A percentile compares a stretch with the other conserved stretches of the same genome.
Evolutionary conservation across 35 echinoderm and acorn worm species (phyloP).

Genomic region (Heliocidaris tuberculata): DNA sequence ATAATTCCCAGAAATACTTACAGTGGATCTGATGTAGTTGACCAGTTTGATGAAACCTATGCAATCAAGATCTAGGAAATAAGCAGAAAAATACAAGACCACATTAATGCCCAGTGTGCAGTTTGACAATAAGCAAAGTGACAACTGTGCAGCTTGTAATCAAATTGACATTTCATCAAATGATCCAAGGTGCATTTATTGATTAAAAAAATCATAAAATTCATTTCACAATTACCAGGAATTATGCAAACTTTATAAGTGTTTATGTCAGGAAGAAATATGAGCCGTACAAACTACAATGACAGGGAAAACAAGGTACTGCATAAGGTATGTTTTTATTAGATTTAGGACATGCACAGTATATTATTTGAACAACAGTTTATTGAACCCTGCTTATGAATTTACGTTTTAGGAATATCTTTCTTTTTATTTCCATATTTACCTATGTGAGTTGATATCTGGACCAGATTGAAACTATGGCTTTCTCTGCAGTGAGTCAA

Average conservation of each 20-base stretch:
- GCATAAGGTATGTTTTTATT: too few relatives aligned
- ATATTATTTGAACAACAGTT: neutral
- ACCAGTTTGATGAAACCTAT: constrained; percentile 77
- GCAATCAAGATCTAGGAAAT: constrained; percentile 66
- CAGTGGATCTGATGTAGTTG: constrained; percentile 71
- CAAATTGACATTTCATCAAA: neutral
- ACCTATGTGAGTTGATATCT: constrained; percentile 55
- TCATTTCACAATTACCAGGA: too few relatives aligned
- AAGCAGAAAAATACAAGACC: constrained; percentile 30
- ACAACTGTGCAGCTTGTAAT: neutral
- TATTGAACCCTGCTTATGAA: neutral
- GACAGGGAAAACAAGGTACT: neutral
- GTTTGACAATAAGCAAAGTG: neutral
- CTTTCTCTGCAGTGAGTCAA: constrained; percentile 47
- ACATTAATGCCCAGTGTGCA: neutral
- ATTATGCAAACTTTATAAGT: too few relatives aligned
- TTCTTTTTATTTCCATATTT: constrained; percentile 1
- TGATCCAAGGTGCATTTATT: neutral
- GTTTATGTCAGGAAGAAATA: too few relatives aligned
- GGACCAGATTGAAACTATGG: constrained; percentile 57
- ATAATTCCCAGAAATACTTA: too few relatives aligned
- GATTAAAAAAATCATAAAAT: too few relatives aligned
- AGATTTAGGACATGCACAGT: too few relatives aligned
- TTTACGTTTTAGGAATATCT: neutral
- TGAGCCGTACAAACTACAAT: neutral